Conservation (phyloP, 2,797 vertebrate genomes). For the Pseudocheirus occidentalis region DNA sequence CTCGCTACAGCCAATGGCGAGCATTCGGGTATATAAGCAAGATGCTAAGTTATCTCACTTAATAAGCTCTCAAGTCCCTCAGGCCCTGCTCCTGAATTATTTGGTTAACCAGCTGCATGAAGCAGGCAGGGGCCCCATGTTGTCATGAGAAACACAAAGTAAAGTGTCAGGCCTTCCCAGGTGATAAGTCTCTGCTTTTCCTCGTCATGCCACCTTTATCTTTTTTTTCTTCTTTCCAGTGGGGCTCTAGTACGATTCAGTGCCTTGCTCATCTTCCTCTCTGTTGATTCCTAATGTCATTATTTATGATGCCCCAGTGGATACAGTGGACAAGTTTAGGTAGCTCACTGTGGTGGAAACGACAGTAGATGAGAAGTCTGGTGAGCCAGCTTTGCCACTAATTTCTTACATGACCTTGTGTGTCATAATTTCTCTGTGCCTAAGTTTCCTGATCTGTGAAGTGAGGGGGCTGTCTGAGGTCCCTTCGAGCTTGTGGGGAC, state of each 20-base stretch:
- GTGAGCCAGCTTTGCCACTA: not conserved
- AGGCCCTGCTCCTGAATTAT: not conserved
- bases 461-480: conserved; percentile 1
- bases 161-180: not conserved
- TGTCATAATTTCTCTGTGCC: not conserved
- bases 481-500: not conserved
- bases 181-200: not conserved
- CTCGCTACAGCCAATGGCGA: not conserved
- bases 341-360: conserved; percentile 20
- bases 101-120: conserved; percentile 34
- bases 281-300: conserved; percentile 4
- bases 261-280: not conserved
- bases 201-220: not conserved
- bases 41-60: not conserved
- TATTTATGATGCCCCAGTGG: conserved; percentile 27
- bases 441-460: conserved; percentile 6
- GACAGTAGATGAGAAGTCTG: not conserved
- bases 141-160: conserved; percentile 14
- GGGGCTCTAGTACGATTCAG: not conserved
- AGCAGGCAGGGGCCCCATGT: not conserved
- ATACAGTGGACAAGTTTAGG: conserved; percentile 46
- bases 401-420: not conserved
- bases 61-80: not conserved
- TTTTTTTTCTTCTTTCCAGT: not conserved
- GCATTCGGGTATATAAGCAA: not conserved